Evolutionary conservation across 2,888 invertebrate genomes (phyloP), one percentile per base, ranked within the genome.

Genomic region (Hipparchia semele): DNA sequence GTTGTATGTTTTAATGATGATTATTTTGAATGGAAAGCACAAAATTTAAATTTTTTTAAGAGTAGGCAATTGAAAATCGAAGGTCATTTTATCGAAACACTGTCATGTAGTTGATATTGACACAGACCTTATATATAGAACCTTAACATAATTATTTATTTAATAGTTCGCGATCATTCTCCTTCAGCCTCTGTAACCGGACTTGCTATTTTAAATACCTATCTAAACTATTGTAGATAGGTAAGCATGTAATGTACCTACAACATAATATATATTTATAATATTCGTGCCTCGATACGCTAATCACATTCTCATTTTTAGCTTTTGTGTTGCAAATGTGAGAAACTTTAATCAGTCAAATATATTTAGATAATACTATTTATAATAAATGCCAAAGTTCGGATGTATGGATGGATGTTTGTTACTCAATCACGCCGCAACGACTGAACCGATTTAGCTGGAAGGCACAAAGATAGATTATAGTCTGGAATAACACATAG

Each of bases 121-220:
- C 67, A 60, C 33, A 68, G 68, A 70, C 69, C 73, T 69, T 53
- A 60, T 51, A 23, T 51, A 33, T 65, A 59, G 58, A 69, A 60
- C 66, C 66, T 70, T 73, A 73, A 70, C 66, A 73, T 67, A 70
- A 70, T 61, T 59, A 51, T 73, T 61, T 65, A 51, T 69, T 68
- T 33, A 60, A 68, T 58, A 59, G 46, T 23, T 67, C 51, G 46
- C 54, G 23, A 70, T 62, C 53, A 67, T 54, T 70, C 56, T 62
- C 54, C 60, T 70, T 67, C 61, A 61, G 56, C 54, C 61, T 56
- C 49, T 65, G 68, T 61, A 69, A 39, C 65, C 73, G 60, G 60
- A 73, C 68, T 68, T 68, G 56, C 67, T 67, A 53, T 68, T 54
- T 72, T 64, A 64, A 46, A 65, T 65, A 69, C 51, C 33, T 59